Evolutionary conservation across 1,140 invertebrate species (phyloP), one percentile per base, ranked within the genome.

Genomic region (Mamestra configurata): DNA sequence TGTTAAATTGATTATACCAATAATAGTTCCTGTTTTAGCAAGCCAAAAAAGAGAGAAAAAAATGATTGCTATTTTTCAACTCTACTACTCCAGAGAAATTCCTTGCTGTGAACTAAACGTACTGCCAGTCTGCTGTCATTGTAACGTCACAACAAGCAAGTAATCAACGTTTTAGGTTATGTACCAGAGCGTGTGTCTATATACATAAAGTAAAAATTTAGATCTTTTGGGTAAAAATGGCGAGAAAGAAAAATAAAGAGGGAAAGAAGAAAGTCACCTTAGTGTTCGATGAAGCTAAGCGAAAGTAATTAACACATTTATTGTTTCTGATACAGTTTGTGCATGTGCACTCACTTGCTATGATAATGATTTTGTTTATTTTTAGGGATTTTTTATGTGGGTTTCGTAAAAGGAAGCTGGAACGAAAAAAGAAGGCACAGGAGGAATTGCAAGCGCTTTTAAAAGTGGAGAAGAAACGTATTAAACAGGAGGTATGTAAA

Each of bases 331-430:
- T 8, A 13, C 35, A 66, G 61, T 40, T 13, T 13, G 61, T 40
- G 10, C 43, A 49, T 49, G 43, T 49, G 13, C 43, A 49, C 5
- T 35, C 40, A 43, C 0, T 43, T 11, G 40, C 3, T n/a, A 11
- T n/a, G 4, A 49, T 49, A 11, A 15, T 49, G 4, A 49, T 10
- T 53, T 72, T 72, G 51, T 31, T 51, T 57, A 79, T 24, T 84
- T 91, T 92, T 71, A 95, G 95, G 91, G 97, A 98, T 49, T 98
- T 97, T 89, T 92, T 98, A 40, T 96, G 96, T 77, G 97, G 97
- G 6, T 98, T 98, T 93, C 97, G 96, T 53, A 98, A 97, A 92
- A 93, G 97, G 81, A 98, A 98, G 89, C 85, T 97, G 20, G 96
- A 97, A 89, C 95, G 97, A 75, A 96, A 96, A 81, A 96, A 97